These are phyloP conservation scores for Silurus lanzhouensis DNA, from an alignment of 2,797 vertebrate species.

Conservation along the genomic window DNA sequence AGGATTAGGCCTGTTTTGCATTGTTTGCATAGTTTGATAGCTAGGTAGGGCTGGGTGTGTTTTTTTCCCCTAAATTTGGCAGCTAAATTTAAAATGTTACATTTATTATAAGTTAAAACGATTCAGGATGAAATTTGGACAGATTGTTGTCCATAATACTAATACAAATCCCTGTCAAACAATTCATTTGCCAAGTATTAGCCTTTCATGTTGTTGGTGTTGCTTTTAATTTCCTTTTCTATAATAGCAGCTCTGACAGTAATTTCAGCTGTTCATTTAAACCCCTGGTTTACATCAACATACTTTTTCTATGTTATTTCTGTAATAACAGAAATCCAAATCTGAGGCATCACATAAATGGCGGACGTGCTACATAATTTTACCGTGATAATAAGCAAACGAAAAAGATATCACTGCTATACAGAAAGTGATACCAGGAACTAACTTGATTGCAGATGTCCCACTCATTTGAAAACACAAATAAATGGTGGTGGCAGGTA, in stretches of 20 bases:
- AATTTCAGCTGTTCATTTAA: neutral
- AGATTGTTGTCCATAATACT: too few species aligned
- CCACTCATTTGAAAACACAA: neutral
- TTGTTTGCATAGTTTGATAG: neutral
- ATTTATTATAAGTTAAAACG: neutral
- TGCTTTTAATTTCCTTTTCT: neutral
- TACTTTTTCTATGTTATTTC: neutral
- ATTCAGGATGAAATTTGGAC: neutral
- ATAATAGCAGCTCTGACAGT: neutral
- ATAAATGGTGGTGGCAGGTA: too few species aligned
- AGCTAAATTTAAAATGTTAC: neutral
- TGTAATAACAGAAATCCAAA: neutral
- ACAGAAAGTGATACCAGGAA: neutral
- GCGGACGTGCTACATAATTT: neutral
- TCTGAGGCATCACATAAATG: neutral
- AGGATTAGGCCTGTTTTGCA: neutral
- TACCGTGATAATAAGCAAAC: neutral
- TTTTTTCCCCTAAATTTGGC: neutral
- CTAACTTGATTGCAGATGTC: neutral
- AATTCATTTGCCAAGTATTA: neutral
- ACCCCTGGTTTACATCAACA: neutral
- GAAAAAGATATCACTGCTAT: neutral
- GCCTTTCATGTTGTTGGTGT: neutral
- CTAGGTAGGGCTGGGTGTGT: neutral
- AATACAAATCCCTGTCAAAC: neutral